These are phyloP conservation scores for Tenthredo notha DNA, from an alignment of 2,888 invertebrate genomes.

Conservation along the genomic window DNA sequence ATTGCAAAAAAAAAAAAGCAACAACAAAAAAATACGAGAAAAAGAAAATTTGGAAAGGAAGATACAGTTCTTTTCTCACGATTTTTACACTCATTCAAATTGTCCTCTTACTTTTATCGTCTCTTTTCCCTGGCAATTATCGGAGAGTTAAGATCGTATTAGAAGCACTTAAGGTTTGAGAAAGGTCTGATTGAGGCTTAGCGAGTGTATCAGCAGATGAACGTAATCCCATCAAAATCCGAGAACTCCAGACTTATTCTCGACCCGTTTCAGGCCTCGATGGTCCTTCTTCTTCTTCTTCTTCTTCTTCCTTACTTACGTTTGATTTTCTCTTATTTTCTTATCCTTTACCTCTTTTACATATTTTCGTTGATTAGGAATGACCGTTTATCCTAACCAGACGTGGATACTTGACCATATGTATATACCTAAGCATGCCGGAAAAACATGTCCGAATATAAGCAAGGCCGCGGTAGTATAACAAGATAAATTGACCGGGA, in stretches of 20 bases:
- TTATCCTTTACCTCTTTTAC: background rate
- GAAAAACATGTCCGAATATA: background rate
- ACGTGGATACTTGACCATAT: background rate
- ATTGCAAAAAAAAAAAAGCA: background rate
- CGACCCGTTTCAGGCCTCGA: background rate
- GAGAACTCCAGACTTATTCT: constrained; percentile 40
- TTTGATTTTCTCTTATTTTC: background rate
- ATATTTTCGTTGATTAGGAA: background rate
- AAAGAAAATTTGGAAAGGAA: background rate
- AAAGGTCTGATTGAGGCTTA: constrained; percentile 60
- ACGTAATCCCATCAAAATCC: constrained; percentile 60
- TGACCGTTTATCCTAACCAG: background rate
- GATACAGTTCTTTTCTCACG: no score
- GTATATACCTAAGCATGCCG: background rate
- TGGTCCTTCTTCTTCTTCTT: background rate
- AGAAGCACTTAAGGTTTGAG: constrained; percentile 56
- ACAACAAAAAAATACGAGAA: no score
- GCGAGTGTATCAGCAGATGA: constrained; percentile 60
- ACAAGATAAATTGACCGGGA: constrained; percentile 35
- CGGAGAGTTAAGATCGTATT: constrained; percentile 58
- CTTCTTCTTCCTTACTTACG: background rate
- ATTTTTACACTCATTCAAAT: no score
- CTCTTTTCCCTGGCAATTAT: constrained; percentile 25
- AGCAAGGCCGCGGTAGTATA: background rate
- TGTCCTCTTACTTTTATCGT: background rate